A percentile compares a stretch with the other conserved stretches of the same genome.
Evolutionary conservation across 2,888 invertebrate genomes (phyloP).

Genomic region (Ennomos fuscantarius): DNA sequence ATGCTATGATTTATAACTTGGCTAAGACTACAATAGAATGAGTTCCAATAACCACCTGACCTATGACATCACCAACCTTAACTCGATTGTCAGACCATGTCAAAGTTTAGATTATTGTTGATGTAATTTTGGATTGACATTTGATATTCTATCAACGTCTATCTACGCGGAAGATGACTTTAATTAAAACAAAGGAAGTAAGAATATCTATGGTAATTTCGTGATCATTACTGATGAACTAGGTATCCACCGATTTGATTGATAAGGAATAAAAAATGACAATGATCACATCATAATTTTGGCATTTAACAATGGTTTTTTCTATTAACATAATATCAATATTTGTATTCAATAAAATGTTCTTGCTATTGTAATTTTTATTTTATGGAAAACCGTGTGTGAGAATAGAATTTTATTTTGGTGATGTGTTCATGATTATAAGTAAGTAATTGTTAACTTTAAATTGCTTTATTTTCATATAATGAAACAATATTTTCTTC

Average conservation of each 20-base stretch:
- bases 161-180: constrained; percentile 55
- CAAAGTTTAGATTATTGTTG: constrained; percentile 49
- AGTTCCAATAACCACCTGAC: constrained; percentile 63
- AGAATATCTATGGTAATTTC: constrained; percentile 41
- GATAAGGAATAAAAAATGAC: constrained; percentile 27
- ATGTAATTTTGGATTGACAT: constrained; percentile 25
- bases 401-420: no score
- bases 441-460: background rate
- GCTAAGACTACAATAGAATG: constrained; percentile 61
- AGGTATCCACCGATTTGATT: constrained; percentile 35
- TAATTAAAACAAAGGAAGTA: constrained; percentile 40
- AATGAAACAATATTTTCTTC: no score
- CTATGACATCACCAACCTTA: constrained; percentile 73
- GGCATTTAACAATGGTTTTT: constrained; percentile 14
- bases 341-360: background rate
- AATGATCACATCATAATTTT: no score
- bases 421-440: no score
- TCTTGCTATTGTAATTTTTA: no score
- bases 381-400: no score
- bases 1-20: constrained; percentile 61
- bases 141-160: constrained; percentile 45
- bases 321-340: constrained; percentile 5
- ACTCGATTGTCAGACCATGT: constrained; percentile 55
- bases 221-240: constrained; percentile 20
- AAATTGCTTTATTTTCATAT: background rate